Conservation (phyloP, 2,888 invertebrate genomes). For the Nasonovia ribisnigri region DNA sequence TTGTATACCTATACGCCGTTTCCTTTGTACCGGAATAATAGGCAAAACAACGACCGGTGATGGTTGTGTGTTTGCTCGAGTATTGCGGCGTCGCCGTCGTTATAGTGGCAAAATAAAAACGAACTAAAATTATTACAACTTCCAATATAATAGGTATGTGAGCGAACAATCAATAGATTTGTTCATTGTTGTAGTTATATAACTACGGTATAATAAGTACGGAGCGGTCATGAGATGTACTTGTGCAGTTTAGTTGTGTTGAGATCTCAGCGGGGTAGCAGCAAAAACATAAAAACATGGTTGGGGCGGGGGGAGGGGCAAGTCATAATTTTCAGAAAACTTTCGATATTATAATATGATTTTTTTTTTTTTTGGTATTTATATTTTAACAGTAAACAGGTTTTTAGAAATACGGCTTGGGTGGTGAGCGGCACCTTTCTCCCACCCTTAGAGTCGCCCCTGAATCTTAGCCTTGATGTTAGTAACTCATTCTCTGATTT, state of each 20-base stretch:
- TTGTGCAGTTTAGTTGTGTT: neutral
- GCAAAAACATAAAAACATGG: no score
- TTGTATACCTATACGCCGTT: neutral
- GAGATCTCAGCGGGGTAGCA: no score
- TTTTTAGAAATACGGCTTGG: no score
- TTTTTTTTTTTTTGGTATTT: no score
- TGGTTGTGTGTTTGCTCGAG: neutral
- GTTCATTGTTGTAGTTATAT: neutral
- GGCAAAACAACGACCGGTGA: constrained; percentile 22
- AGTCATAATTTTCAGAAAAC: no score
- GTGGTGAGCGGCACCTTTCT: no score
- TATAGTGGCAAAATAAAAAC: neutral
- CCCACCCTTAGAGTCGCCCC: no score
- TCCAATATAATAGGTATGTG: neutral
- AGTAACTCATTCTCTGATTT: neutral
- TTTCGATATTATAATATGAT: no score
- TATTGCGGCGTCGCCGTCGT: neutral
- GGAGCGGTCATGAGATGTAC: neutral
- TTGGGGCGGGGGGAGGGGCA: no score
- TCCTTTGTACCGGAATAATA: neutral
- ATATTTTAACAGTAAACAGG: no score
- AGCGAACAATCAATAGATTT: neutral
- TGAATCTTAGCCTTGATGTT: no score
- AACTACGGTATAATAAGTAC: neutral
- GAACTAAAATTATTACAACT: neutral